A percentile compares a stretch with the other conserved stretches of the same genome.
Conservation (phyloP, 1,140 invertebrate species). For the Heliconius melpomene region DNA sequence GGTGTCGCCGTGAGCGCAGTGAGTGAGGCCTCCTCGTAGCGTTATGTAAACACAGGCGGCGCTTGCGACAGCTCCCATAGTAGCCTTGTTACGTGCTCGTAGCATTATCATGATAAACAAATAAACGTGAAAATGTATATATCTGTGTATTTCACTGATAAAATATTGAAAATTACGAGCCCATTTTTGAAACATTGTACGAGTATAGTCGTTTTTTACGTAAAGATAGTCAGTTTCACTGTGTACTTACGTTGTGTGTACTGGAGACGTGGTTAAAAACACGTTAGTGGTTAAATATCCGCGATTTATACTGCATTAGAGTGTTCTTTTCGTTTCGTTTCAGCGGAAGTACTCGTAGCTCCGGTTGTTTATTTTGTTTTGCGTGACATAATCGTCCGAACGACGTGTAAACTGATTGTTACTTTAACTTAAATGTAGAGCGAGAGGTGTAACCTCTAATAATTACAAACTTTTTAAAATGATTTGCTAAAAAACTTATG, state of each 20-base stretch:
- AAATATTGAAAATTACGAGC: not conserved
- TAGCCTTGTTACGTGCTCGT: conserved; percentile 21
- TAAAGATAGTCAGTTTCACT: not conserved
- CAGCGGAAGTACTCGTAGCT: not conserved
- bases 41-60: conserved; percentile 34
- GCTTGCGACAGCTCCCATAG: conserved; percentile 20
- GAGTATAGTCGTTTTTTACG: not conserved
- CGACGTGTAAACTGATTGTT: not conserved
- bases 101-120: conserved; percentile 19
- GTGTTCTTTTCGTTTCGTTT: conserved; percentile 16
- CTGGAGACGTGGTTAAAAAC: conserved; percentile 3
- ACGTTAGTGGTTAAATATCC: conserved; percentile 4
- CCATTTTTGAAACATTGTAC: not conserved
- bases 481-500: not conserved
- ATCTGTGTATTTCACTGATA: not conserved
- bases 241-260: too few relatives aligned
- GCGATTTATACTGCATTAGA: conserved; percentile 20
- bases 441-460: not conserved
- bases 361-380: conserved; percentile 17
- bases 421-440: conserved; percentile 3
- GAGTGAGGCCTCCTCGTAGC: conserved; percentile 15
- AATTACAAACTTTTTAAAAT: not conserved
- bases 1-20: too few relatives aligned
- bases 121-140: not conserved
- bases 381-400: conserved; percentile 22